Evolutionary conservation across 2,113 vertebrate genomes (phyloP).

Genomic region (chimpanzee (Pan troglodytes)): NHGRI_mPanTro3-v2.1_pri NC_072398.2:81200501-81201000

Average conservation of each 20-base stretch:
- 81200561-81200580: neutral
- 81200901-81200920: neutral
- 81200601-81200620: neutral
- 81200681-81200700: rapidly evolving
- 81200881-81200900: neutral
- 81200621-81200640: neutral
- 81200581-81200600: neutral
- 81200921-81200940: neutral
- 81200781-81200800: neutral
- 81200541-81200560: neutral
- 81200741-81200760: neutral
- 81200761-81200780: neutral
- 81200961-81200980: neutral
- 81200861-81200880: neutral
- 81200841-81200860: neutral
- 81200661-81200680: neutral
- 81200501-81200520: neutral
- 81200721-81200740: neutral
- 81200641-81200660: neutral
- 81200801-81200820: neutral
- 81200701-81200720: neutral
- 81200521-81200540: neutral
- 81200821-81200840: neutral
- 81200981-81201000: neutral
- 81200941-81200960: neutral